These are phyloP conservation scores for Chrosomus eos DNA, from an alignment of 2,797 vertebrate genomes.

Conservation along the genomic window DNA sequence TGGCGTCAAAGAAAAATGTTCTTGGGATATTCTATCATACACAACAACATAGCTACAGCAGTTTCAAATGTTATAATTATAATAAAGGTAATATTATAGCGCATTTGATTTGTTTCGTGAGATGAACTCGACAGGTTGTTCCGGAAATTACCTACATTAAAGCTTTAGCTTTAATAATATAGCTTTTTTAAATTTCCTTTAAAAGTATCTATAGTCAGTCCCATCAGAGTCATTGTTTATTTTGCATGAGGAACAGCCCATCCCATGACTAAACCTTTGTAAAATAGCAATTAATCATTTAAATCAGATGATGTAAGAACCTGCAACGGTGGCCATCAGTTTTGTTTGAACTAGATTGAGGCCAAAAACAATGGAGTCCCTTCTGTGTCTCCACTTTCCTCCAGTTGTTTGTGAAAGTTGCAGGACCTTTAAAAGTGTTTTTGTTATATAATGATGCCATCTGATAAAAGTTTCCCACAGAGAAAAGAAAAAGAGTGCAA, in stretches of 20 bases:
- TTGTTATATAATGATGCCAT: conserved; percentile 37
- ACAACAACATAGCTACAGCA: not conserved
- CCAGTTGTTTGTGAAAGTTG: conserved; percentile 47
- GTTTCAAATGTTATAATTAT: not conserved
- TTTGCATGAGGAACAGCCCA: not conserved
- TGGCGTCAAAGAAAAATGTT: not conserved
- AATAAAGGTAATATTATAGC: too few species aligned
- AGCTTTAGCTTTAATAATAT: too few species aligned
- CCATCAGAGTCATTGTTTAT: not conserved
- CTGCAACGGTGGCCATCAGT: not conserved
- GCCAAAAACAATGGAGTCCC: conserved; percentile 30
- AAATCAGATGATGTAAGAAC: not conserved
- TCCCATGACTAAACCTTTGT: conserved; percentile 11
- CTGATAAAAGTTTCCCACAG: conserved; percentile 31
- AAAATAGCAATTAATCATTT: conserved; percentile 12
- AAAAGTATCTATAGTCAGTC: not conserved
- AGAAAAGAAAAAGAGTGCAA: conserved; percentile 29
- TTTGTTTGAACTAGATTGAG: conserved; percentile 42
- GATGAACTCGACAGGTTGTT: not conserved
- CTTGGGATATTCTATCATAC: not conserved
- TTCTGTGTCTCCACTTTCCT: conserved; percentile 29
- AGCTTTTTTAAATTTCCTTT: not conserved
- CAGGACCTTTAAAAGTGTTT: conserved; percentile 14
- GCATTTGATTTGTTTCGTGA: not conserved
- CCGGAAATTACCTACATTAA: not conserved